phyloP scores from a whole-genome alignment of 2,113 vertebrate species.

The Stomatorhinus ivindoensis region DNA sequence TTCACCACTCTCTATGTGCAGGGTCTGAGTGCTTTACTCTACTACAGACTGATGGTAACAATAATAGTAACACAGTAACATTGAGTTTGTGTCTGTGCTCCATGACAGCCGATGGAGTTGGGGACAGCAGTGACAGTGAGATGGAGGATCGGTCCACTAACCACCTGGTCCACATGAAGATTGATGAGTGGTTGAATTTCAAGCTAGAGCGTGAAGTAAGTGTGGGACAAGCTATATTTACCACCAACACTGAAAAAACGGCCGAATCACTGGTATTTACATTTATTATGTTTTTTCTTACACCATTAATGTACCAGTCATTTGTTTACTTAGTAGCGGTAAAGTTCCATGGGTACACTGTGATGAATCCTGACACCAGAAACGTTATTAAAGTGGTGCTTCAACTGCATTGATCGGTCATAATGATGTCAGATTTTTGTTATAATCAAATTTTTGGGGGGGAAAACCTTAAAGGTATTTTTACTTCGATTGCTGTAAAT shows the following conservation, averaged over 20 bases:
- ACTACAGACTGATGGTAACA: no score
- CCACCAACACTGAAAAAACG: background rate
- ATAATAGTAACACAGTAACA: background rate
- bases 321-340: background rate
- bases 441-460: no score
- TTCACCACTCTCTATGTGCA: background rate
- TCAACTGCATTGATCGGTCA: background rate
- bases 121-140: conserved; percentile 82
- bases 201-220: conserved; percentile 73
- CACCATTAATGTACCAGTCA: background rate
- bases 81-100: background rate
- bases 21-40: background rate
- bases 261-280: background rate
- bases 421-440: no score
- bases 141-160: conserved; percentile 60
- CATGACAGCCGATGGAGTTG: conserved; percentile 43
- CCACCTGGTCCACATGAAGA: conserved; percentile 62
- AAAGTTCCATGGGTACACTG: background rate
- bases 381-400: no score
- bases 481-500: background rate
- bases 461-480: background rate
- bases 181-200: conserved; percentile 86
- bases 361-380: no score
- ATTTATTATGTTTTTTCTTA: background rate
- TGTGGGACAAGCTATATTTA: background rate